Percentiles rank a stretch among this genome's conserved stretches.
These are phyloP conservation scores for Drosophila ficusphila DNA, from an alignment of 1,140 invertebrate species.

Conservation along the genomic window DNA sequence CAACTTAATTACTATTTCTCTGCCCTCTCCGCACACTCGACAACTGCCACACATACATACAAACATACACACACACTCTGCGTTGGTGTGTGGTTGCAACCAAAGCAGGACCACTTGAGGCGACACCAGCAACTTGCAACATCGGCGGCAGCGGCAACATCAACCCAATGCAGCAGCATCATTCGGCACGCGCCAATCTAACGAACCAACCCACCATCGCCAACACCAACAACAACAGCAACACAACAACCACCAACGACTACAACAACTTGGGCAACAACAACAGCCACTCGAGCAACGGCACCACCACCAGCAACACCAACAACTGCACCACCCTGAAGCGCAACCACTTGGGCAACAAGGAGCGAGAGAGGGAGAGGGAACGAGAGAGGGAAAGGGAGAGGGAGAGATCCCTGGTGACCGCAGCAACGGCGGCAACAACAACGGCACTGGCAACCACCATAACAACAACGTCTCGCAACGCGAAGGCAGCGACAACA, in stretches of 20 bases:
- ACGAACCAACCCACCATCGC: constrained; percentile 72
- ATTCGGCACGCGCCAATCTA: constrained; percentile 68
- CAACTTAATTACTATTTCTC: constrained; percentile 80
- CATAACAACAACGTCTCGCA: constrained; percentile 80
- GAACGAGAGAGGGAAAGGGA: constrained; percentile 29
- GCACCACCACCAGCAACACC: constrained; percentile 20
- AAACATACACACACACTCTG: constrained; percentile 17
- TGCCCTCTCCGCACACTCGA: constrained; percentile 36
- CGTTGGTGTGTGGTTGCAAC: constrained; percentile 70
- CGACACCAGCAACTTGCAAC: constrained; percentile 60
- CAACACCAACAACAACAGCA: constrained; percentile 32
- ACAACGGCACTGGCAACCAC: constrained; percentile 76
- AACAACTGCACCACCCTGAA: constrained; percentile 45
- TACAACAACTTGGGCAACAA: constrained; percentile 22
- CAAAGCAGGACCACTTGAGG: constrained; percentile 82
- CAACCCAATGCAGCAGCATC: constrained; percentile 39
- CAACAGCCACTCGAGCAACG: constrained; percentile 26
- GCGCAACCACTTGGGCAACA: constrained; percentile 42
- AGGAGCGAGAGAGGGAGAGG: constrained; percentile 25
- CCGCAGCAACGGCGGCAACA: constrained; percentile 69
- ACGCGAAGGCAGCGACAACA: constrained; percentile 78
- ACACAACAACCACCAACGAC: constrained; percentile 29
- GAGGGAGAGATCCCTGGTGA: constrained; percentile 35
- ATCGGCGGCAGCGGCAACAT: constrained; percentile 37
- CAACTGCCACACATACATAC: constrained; percentile 21